These are phyloP conservation scores for Rynchops niger DNA, from an alignment of 2,113 vertebrate species.

Conservation along the genomic window DNA sequence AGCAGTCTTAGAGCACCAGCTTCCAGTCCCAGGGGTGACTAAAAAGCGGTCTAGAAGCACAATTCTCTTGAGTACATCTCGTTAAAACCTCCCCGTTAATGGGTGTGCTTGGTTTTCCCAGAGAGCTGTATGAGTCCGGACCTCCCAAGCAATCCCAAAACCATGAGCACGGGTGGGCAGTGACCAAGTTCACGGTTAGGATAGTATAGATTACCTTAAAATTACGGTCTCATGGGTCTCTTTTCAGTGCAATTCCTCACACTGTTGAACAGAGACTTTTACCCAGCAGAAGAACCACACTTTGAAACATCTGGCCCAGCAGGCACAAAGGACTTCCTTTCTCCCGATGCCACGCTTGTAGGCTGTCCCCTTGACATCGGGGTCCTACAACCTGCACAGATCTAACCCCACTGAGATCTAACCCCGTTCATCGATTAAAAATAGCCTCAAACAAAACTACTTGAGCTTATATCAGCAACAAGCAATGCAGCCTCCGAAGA, in stretches of 20 bases:
- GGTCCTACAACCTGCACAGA: neutral
- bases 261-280: neutral
- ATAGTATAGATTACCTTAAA: neutral
- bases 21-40: neutral
- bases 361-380: neutral
- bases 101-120: neutral
- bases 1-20: neutral
- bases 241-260: neutral
- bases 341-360: neutral
- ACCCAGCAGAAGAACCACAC: neutral
- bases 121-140: neutral
- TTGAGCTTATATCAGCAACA: neutral
- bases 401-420: neutral
- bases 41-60: neutral
- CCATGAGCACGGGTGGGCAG: neutral
- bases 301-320: neutral
- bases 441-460: neutral
- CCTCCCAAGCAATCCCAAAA: neutral
- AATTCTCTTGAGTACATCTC: neutral
- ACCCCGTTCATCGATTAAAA: neutral
- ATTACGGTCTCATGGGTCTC: rapidly evolving
- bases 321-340: neutral
- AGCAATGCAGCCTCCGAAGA: neutral
- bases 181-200: neutral
- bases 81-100: neutral